Conservation (phyloP, 2,797 vertebrate genomes). For the Rhabdomys pumilio region DNA sequence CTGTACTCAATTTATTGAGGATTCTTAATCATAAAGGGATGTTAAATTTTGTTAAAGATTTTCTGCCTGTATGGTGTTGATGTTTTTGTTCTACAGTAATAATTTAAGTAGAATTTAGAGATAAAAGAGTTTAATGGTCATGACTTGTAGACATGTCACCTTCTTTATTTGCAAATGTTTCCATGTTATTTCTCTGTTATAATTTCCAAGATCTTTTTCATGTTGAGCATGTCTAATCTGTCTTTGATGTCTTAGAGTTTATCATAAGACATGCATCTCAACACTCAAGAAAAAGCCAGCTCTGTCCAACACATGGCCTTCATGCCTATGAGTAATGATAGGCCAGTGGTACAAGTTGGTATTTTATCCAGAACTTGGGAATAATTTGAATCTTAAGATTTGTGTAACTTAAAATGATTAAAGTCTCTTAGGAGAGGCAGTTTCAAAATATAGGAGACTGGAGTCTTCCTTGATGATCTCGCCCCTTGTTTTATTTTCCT, state of each 20-base stretch:
- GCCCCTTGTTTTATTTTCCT: constrained; percentile 11
- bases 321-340: neutral
- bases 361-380: constrained; percentile 6
- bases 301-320: neutral
- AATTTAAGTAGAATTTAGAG: constrained; percentile 25
- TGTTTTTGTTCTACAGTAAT: neutral
- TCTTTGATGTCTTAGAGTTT: neutral
- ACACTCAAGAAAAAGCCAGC: neutral
- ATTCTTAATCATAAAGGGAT: neutral
- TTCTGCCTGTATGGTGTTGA: neutral
- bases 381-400: constrained; percentile 3
- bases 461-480: constrained; percentile 17
- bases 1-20: neutral
- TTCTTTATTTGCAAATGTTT: neutral
- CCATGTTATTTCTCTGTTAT: neutral
- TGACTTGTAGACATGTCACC: neutral
- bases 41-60: neutral
- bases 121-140: neutral
- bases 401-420: neutral
- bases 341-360: neutral
- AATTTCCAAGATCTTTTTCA: neutral
- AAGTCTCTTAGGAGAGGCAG: neutral
- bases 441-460: neutral
- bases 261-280: neutral
- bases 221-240: neutral